A percentile compares a stretch with the other conserved stretches of the same genome.
phyloP scores from a whole-genome alignment of 2,113 vertebrate genomes.

The Percina caprodes region DNA sequence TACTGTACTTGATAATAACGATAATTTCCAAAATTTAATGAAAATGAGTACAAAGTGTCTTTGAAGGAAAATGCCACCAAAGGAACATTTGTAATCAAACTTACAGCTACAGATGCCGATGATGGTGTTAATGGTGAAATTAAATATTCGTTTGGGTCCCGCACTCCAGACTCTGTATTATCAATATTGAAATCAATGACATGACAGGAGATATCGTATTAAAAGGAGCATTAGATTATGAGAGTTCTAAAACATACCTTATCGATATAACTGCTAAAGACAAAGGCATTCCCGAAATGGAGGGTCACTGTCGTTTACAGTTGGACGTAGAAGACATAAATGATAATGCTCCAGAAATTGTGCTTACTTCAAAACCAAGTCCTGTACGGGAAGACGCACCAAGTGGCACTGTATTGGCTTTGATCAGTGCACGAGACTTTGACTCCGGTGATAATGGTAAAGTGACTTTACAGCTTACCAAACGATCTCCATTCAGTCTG shows the following conservation, averaged over 20 bases:
- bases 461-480: constrained; percentile 50
- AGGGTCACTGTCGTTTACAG: constrained; percentile 75
- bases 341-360: constrained; percentile 78
- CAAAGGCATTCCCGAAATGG: constrained; percentile 73
- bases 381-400: constrained; percentile 68
- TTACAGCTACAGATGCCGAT: constrained; percentile 82
- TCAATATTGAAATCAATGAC: constrained; percentile 60
- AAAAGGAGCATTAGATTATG: constrained; percentile 70
- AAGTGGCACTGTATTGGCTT: constrained; percentile 76
- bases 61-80: constrained; percentile 83
- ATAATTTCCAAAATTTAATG: constrained; percentile 89
- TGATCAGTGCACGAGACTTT: constrained; percentile 70
- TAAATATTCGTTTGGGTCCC: constrained; percentile 68
- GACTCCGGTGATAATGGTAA: constrained; percentile 75
- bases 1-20: constrained; percentile 86
- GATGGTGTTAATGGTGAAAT: constrained; percentile 78
- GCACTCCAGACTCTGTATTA: constrained; percentile 55
- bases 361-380: constrained; percentile 70
- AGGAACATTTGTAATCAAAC: constrained; percentile 80
- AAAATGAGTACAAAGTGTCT: constrained; percentile 83
- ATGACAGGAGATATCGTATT: constrained; percentile 70
- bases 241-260: constrained; percentile 37
- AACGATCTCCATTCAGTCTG: constrained; percentile 49
- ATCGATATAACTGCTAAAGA: constrained; percentile 79
- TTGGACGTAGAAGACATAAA: constrained; percentile 77